Evolutionary conservation across 2,797 vertebrate genomes (phyloP).

Genomic region (Pseudocheirus occidentalis): DNA sequence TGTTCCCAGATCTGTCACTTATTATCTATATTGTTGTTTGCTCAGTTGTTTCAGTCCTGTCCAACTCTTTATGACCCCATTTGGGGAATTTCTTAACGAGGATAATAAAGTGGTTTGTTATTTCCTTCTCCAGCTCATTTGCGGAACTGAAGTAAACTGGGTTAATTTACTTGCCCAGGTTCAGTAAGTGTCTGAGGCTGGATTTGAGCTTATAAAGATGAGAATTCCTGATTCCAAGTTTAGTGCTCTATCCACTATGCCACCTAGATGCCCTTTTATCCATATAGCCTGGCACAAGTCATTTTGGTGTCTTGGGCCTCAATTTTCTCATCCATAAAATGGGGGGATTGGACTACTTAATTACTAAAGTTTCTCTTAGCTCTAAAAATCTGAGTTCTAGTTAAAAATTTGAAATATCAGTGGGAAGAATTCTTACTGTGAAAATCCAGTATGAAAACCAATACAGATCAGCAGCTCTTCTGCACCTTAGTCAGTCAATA

Average conservation of each 20-base stretch:
- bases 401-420: neutral
- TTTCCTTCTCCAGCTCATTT: neutral
- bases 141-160: too few species aligned
- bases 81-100: neutral
- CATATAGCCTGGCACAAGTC: neutral
- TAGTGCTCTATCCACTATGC: neutral
- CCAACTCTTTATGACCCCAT: neutral
- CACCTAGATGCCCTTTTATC: neutral
- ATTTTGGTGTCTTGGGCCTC: neutral
- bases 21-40: neutral
- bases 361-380: neutral
- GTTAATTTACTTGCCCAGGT: too few species aligned
- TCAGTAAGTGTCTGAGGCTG: neutral
- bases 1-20: neutral
- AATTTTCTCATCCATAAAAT: constrained; percentile 24
- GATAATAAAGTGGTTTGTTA: neutral
- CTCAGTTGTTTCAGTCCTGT: neutral
- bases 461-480: neutral
- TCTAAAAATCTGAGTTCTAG: neutral
- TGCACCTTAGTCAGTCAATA: neutral
- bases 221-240: neutral
- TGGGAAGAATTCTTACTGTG: neutral
- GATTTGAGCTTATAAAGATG: neutral
- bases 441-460: neutral
- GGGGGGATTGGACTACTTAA: neutral